phyloP scores from a whole-genome alignment of 2,888 invertebrate species.

The Dasypogon diadema region DNA sequence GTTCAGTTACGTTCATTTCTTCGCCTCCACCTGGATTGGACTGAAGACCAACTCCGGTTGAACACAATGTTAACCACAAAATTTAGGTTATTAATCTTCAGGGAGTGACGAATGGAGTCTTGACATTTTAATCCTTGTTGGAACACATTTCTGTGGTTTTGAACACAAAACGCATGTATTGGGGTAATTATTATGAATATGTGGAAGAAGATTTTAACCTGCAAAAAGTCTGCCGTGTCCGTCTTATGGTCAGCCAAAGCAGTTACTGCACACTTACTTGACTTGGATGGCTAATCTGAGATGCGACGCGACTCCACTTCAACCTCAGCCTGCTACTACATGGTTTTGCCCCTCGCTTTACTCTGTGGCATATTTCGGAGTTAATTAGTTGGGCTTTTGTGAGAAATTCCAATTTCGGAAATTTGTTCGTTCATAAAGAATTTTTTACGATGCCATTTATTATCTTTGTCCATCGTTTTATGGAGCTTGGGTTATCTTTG shows the following conservation, averaged over 20 bases:
- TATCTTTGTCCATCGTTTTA: slow-evolving; percentile 51
- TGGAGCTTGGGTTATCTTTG: slow-evolving; percentile 41
- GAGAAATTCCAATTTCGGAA: slow-evolving; percentile 52
- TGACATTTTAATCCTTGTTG: slow-evolving; percentile 61
- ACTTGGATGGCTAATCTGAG: not conserved
- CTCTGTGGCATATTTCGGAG: slow-evolving; percentile 48
- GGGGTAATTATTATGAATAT: slow-evolving; percentile 57
- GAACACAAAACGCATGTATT: slow-evolving; percentile 57
- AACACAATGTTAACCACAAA: slow-evolving; percentile 55
- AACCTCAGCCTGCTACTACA: slow-evolving; percentile 6
- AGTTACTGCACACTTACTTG: not conserved
- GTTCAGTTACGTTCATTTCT: slow-evolving; percentile 46
- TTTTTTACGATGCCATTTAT: slow-evolving; percentile 51
- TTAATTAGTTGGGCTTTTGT: slow-evolving; percentile 52
- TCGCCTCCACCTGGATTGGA: slow-evolving; percentile 50
- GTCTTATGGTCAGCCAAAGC: not conserved
- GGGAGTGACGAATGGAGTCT: slow-evolving; percentile 60
- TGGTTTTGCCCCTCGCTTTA: not conserved
- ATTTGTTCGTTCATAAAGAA: slow-evolving; percentile 51
- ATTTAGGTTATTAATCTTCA: slow-evolving; percentile 57
- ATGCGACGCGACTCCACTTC: not conserved
- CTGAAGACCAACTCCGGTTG: slow-evolving; percentile 36
- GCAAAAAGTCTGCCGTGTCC: not conserved
- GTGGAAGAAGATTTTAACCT: slow-evolving; percentile 11
- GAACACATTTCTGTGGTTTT: slow-evolving; percentile 60